These are phyloP conservation scores for Scaptomyza parva DNA, from an alignment of 2,888 invertebrate genomes.

Conservation along the genomic window DNA sequence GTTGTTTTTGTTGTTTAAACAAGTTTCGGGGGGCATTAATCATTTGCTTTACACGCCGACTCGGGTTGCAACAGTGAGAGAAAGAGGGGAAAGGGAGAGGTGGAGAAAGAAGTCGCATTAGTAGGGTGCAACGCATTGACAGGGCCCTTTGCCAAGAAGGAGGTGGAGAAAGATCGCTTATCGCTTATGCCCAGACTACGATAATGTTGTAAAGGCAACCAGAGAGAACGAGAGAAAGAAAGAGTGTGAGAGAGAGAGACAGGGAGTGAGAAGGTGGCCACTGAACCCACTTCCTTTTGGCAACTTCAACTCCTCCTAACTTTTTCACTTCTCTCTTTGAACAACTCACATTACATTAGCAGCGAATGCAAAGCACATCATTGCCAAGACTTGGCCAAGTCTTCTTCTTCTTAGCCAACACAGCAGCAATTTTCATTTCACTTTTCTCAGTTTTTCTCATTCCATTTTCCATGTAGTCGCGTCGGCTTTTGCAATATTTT, in stretches of 20 bases:
- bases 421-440: constrained; percentile 75
- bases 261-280: constrained; percentile 46
- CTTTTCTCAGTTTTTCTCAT: constrained; percentile 50
- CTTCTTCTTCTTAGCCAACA: constrained; percentile 26
- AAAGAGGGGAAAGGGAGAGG: constrained; percentile 18
- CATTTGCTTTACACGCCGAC: constrained; percentile 69
- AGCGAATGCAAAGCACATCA: constrained; percentile 22
- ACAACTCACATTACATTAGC: not conserved
- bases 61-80: not conserved
- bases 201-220: constrained; percentile 62
- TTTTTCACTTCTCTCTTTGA: not conserved
- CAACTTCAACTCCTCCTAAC: constrained; percentile 44
- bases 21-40: constrained; percentile 75
- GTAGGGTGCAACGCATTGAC: constrained; percentile 75
- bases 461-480: no score
- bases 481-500: constrained; percentile 43
- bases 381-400: constrained; percentile 34
- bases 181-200: constrained; percentile 64
- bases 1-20: constrained; percentile 67
- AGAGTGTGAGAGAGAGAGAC: constrained; percentile 14
- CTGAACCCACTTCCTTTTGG: constrained; percentile 58
- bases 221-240: not conserved
- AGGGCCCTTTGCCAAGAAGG: constrained; percentile 54
- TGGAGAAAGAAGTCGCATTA: constrained; percentile 57
- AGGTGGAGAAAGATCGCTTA: constrained; percentile 68